phyloP scores from a whole-genome alignment of 2,888 invertebrate genomes.

The Lasioglossum villosulum region DNA sequence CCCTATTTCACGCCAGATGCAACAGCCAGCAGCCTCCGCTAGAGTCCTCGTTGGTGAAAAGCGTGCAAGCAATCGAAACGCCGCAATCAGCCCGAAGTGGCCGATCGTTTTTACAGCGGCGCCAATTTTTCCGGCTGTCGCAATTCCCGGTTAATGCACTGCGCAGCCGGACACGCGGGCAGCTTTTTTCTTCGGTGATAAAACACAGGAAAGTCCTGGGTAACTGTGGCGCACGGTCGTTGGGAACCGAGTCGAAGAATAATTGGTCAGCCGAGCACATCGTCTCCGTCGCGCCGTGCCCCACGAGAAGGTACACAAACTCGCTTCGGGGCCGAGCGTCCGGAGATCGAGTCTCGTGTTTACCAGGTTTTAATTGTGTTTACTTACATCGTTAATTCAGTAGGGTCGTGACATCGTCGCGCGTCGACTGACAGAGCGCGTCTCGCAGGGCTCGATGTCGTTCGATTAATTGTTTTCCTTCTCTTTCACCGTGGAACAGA shows the following conservation, averaged over 20 bases:
- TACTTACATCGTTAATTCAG: slow-evolving; percentile 55
- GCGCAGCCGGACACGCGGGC: neutral
- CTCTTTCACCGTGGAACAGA: neutral
- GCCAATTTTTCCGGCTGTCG: slow-evolving; percentile 43
- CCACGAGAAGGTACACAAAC: slow-evolving; percentile 28
- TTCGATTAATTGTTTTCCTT: slow-evolving; percentile 39
- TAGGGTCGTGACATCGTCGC: slow-evolving; percentile 27
- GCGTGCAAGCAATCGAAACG: slow-evolving; percentile 27
- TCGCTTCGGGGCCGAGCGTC: slow-evolving; percentile 2
- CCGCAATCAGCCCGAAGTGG: slow-evolving; percentile 41
- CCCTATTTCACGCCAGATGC: neutral
- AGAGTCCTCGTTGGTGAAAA: neutral
- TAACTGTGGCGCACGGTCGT: slow-evolving; percentile 8
- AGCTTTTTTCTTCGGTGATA: slow-evolving; percentile 3
- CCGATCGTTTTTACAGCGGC: slow-evolving; percentile 32
- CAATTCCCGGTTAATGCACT: slow-evolving; percentile 44
- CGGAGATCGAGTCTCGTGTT: slow-evolving; percentile 37
- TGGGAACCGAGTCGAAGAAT: slow-evolving; percentile 38
- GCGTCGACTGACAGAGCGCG: neutral
- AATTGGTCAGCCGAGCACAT: slow-evolving; percentile 47
- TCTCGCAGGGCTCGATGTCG: slow-evolving; percentile 1
- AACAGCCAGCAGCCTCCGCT: slow-evolving; percentile 1
- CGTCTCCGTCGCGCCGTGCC: neutral
- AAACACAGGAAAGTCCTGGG: neutral
- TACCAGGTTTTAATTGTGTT: slow-evolving; percentile 57